Percentiles rank a stretch among this genome's conserved stretches.
These are phyloP conservation scores for Syrmaticus mikado DNA, from an alignment of 2,113 vertebrate species.

Conservation along the genomic window DNA sequence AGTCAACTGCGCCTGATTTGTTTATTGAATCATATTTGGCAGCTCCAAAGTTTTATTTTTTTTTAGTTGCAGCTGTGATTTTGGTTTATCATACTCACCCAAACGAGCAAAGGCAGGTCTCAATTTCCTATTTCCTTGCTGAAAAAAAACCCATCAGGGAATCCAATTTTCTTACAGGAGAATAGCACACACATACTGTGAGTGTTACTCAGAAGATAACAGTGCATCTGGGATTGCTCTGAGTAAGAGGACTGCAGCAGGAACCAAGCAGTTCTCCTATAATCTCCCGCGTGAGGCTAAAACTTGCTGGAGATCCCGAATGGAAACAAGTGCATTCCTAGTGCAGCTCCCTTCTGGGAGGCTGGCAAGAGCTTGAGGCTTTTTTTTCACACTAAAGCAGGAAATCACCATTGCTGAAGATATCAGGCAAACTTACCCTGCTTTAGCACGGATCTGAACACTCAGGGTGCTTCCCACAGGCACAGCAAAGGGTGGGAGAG, in stretches of 20 bases:
- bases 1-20: slow-evolving; percentile 30
- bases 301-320: background rate
- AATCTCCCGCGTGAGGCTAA: accelerated
- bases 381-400: background rate
- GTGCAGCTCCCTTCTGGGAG: background rate
- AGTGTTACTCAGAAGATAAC: background rate
- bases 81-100: slow-evolving; percentile 51
- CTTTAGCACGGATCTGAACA: background rate
- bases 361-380: background rate
- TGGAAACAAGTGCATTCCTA: background rate
- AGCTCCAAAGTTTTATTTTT: slow-evolving; percentile 38
- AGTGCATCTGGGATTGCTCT: background rate
- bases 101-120: slow-evolving; percentile 37
- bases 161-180: background rate
- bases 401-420: background rate
- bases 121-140: slow-evolving; percentile 41
- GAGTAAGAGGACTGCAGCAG: slow-evolving; percentile 16
- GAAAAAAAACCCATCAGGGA: slow-evolving; percentile 32
- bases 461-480: background rate
- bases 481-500: background rate
- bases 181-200: background rate
- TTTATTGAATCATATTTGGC: slow-evolving; percentile 33
- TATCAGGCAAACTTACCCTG: background rate
- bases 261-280: background rate
- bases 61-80: slow-evolving; percentile 68